phyloP scores from a whole-genome alignment of 2,113 vertebrate species.

The Heptranchias perlo region DNA sequence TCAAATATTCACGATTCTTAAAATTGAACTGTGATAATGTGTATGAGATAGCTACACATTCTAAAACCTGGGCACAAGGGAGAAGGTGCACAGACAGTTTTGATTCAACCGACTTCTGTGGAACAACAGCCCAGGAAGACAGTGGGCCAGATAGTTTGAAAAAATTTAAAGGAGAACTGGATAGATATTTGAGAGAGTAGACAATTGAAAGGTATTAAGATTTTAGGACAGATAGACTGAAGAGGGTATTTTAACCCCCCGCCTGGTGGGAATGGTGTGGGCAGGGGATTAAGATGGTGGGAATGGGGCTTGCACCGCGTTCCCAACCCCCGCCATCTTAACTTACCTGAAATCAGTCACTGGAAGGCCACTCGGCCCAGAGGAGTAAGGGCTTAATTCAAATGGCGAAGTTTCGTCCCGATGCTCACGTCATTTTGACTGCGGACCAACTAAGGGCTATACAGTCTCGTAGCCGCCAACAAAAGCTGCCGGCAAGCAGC shows the following conservation, averaged over 20 bases:
- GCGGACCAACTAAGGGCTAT: not conserved
- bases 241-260: too few relatives aligned
- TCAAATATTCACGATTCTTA: not conserved
- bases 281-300: not conserved
- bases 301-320: not conserved
- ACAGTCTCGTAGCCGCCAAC: too few relatives aligned
- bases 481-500: not conserved
- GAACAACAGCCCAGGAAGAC: not conserved
- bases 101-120: not conserved
- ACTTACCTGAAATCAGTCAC: not conserved
- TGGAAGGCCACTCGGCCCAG: too few relatives aligned
- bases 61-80: not conserved
- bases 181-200: not conserved
- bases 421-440: too few relatives aligned
- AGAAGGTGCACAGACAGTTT: not conserved
- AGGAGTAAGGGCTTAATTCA: not conserved
- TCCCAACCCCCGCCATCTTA: not conserved
- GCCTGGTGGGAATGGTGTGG: not conserved
- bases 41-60: not conserved
- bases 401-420: too few relatives aligned
- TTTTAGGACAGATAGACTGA: not conserved
- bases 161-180: not conserved
- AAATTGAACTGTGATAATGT: not conserved
- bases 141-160: not conserved
- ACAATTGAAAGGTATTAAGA: not conserved